These are phyloP conservation scores for Microplitis manilae DNA, from an alignment of 2,888 invertebrate genomes.

Conservation along the genomic window DNA sequence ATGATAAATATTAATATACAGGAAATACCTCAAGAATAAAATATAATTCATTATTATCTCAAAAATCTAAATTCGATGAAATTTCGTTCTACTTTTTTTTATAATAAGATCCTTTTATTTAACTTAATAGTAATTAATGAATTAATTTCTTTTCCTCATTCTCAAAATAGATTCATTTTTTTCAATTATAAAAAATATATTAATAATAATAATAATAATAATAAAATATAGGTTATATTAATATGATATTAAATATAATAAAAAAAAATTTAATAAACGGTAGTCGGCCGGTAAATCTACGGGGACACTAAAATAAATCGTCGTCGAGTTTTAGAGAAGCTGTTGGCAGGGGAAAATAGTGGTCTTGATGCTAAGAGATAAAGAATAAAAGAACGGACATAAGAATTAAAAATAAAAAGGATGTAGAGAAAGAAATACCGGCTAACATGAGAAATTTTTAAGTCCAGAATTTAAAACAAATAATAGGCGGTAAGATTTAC, in stretches of 20 bases:
- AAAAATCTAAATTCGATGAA: too few species aligned
- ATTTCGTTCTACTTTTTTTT: too few species aligned
- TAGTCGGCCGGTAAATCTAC: conserved; percentile 60
- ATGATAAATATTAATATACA: background rate
- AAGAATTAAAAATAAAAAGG: conserved; percentile 40
- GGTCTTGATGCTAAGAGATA: conserved; percentile 29
- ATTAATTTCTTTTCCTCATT: background rate
- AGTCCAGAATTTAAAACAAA: conserved; percentile 12
- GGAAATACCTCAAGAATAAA: background rate
- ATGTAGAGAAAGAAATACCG: conserved; percentile 49
- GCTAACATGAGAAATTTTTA: conserved; percentile 33
- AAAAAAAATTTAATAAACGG: conserved; percentile 53
- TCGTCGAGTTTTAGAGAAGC: conserved; percentile 40
- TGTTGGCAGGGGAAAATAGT: conserved; percentile 22
- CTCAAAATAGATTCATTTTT: too few species aligned
- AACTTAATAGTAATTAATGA: background rate
- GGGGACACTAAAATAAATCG: conserved; percentile 62
- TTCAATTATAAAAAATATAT: too few species aligned
- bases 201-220: background rate
- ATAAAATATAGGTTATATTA: background rate
- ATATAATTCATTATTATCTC: too few species aligned
- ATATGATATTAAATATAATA: background rate
- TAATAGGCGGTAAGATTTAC: conserved; percentile 47
- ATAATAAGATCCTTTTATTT: too few species aligned
- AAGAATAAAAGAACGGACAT: conserved; percentile 13